phyloP scores from a whole-genome alignment of 1,140 invertebrate genomes.

The Zaprionus lachaisei region DNA sequence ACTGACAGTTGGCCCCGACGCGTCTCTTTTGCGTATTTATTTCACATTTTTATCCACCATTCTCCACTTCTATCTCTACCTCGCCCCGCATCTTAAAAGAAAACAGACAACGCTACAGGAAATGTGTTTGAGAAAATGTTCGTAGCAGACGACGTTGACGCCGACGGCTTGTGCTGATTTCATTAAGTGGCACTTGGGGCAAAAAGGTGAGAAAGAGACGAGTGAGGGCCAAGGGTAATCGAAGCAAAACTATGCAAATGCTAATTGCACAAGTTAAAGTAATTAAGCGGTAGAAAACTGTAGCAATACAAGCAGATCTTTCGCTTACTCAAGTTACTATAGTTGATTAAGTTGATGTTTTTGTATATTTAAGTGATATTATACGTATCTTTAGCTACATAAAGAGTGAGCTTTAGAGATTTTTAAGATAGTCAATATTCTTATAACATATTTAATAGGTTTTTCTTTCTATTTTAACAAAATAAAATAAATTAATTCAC shows the following conservation, averaged over 20 bases:
- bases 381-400: background rate
- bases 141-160: background rate
- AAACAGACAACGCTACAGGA: background rate
- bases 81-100: background rate
- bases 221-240: background rate
- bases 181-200: constrained; percentile 26
- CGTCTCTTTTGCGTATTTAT: constrained; percentile 34
- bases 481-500: background rate
- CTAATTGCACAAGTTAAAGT: background rate
- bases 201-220: background rate
- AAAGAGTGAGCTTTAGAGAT: background rate
- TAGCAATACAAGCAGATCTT: background rate
- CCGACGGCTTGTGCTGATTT: constrained; percentile 9
- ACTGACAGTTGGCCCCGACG: constrained; percentile 1
- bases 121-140: constrained; percentile 6
- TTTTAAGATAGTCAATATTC: background rate
- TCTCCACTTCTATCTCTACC: no score
- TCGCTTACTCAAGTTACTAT: background rate
- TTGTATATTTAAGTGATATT: background rate
- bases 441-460: background rate
- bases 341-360: background rate
- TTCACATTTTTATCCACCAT: constrained; percentile 24
- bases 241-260: constrained; percentile 9
- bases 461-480: no score
- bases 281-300: background rate